These are phyloP conservation scores for Alauda arvensis DNA, from an alignment of 2,797 vertebrate genomes.

Conservation along the genomic window DNA sequence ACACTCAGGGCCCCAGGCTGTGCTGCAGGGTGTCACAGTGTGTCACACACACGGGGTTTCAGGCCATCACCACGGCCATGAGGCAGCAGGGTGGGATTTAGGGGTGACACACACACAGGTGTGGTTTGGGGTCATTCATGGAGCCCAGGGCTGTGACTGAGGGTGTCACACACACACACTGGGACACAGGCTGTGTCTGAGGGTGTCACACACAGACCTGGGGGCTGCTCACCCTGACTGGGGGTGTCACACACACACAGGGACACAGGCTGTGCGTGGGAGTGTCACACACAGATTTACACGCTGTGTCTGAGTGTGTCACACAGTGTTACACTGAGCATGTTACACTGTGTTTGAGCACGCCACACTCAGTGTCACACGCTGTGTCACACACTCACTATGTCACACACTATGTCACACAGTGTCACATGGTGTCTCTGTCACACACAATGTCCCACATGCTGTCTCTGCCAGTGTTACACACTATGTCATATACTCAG, in stretches of 20 bases:
- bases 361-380: not conserved
- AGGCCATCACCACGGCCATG: not conserved
- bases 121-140: not conserved
- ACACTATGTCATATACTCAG: not conserved
- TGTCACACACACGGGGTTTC: not conserved
- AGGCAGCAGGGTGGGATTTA: not conserved
- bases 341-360: not conserved
- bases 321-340: not conserved
- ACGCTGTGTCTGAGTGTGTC: not conserved
- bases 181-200: not conserved
- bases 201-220: not conserved
- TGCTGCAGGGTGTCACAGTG: not conserved
- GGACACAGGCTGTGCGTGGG: not conserved
- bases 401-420: not conserved
- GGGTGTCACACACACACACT: not conserved
- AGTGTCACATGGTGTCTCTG: not conserved
- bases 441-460: not conserved
- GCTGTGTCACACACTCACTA: not conserved
- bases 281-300: not conserved
- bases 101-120: not conserved
- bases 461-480: not conserved
- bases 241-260: not conserved
- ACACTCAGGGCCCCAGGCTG: not conserved
- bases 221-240: not conserved
- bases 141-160: not conserved